Conservation (phyloP, 2,888 invertebrate species). For the Blomia tropicalis region DNA sequence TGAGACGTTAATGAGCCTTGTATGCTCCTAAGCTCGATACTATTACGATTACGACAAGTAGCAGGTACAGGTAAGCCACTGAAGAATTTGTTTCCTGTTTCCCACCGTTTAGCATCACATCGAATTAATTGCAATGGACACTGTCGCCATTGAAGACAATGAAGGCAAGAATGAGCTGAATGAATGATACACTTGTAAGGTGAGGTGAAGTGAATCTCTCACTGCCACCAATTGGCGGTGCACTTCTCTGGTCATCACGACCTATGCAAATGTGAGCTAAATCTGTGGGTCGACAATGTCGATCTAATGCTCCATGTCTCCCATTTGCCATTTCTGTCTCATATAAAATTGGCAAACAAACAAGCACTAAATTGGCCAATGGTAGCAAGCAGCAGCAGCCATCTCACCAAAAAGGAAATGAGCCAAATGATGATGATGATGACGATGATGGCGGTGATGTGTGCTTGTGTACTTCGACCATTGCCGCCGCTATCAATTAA, state of each 20-base stretch:
- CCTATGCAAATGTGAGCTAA: conserved; percentile 15
- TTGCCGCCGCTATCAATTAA: neutral
- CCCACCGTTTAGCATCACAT: conserved; percentile 16
- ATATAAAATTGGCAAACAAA: too few relatives aligned
- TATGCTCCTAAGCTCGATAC: neutral
- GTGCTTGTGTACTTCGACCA: too few relatives aligned
- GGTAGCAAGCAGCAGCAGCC: neutral
- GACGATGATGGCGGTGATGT: neutral
- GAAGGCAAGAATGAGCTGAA: too few relatives aligned
- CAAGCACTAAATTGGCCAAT: neutral
- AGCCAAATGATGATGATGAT: neutral
- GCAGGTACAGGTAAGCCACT: conserved; percentile 17
- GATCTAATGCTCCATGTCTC: too few relatives aligned
- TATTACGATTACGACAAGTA: neutral
- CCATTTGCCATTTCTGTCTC: too few relatives aligned
- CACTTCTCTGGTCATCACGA: neutral
- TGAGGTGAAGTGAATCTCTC: neutral
- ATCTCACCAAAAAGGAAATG: conserved; percentile 13
- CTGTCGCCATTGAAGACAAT: too few relatives aligned
- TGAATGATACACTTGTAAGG: too few relatives aligned
- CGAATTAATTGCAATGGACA: too few relatives aligned
- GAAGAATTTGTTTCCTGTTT: conserved; percentile 16
- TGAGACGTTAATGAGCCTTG: conserved; percentile 10
- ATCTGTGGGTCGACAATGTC: too few relatives aligned
- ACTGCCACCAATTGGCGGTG: neutral